Conservation (phyloP, 92 coral and sea anemone species). For the Isaurus tuberculatus region DNA sequence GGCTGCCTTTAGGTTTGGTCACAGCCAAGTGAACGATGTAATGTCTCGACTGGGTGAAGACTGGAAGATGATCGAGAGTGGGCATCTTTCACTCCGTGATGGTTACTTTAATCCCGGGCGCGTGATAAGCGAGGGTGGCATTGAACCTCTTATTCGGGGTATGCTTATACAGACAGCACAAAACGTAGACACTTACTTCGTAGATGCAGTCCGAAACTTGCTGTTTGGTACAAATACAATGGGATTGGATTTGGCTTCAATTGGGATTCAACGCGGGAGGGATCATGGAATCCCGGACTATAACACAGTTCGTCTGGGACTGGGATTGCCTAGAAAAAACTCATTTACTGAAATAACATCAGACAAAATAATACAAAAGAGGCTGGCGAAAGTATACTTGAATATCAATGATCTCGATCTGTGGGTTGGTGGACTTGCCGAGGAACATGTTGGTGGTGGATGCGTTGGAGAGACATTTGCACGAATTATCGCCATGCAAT, state of each 20-base stretch:
- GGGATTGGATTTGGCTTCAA: slow-evolving; percentile 91
- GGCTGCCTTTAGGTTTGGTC: slow-evolving; percentile 98
- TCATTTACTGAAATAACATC: slow-evolving; percentile 86
- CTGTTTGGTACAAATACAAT: slow-evolving; percentile 96
- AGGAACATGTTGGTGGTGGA: slow-evolving; percentile 91
- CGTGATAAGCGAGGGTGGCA: slow-evolving; percentile 92
- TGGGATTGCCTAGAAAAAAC: slow-evolving; percentile 75
- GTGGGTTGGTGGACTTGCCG: slow-evolving; percentile 97
- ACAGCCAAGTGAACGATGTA: slow-evolving; percentile 92
- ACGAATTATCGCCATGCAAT: slow-evolving; percentile 91
- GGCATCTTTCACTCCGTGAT: slow-evolving; percentile 92
- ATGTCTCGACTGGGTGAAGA: slow-evolving; percentile 91
- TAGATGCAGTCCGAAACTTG: slow-evolving; percentile 94
- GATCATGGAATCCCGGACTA: slow-evolving; percentile 97
- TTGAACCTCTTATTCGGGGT: slow-evolving; percentile 96
- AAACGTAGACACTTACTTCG: slow-evolving; percentile 84
- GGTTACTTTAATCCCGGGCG: slow-evolving; percentile 99
- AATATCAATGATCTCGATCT: slow-evolving; percentile 87
- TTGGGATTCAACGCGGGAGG: slow-evolving; percentile 94
- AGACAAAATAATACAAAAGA: slow-evolving; percentile 65
- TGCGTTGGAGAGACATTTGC: slow-evolving; percentile 98
- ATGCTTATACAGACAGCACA: slow-evolving; percentile 93
- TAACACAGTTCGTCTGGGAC: slow-evolving; percentile 86
- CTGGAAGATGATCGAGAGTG: slow-evolving; percentile 86
- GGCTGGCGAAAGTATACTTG: slow-evolving; percentile 73